Evolutionary conservation across 2,888 invertebrate species (phyloP), one percentile per base, ranked within the genome.

Genomic region (Troglohyphantes excavatus): DNA sequence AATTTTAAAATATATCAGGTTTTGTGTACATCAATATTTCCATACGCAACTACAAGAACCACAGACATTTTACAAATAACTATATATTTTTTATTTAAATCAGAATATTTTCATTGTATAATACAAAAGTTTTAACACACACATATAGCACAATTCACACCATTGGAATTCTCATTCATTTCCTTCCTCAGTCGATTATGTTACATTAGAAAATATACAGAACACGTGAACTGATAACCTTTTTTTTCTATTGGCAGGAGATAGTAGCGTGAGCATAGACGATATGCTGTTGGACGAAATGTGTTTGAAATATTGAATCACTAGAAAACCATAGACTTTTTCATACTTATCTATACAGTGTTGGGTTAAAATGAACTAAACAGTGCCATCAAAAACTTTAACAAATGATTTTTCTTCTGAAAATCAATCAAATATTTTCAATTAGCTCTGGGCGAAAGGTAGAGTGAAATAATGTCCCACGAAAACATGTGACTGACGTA

Each of bases 81-180:
- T 53, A 53, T 53, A 53, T 7, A 26, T 26, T 68, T 65, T 65
- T 68, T 68, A 29, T 29, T 68, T 68, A 19, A 68, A 68, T 29
- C 68, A 68, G 68, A 68, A 68, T 68, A 68, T 27, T 68, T 68
- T 68, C 27, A 33, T 68, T 68, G 33, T 65, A 65, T 68, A 29
- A 68, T 68, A 68, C 68, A 68, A 68, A 68, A 19, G 33, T 68
- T 68, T 68, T 68, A 68, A 33, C n/a, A 68, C 33, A 68, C 68
- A 68, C 65, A 61, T 6, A 11, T 53, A 53, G 53, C 53, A 53
- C 53, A 53, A 53, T 53, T 53, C 5, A 53, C 53, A 13, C n/a
- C 53, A 53, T n/a, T 53, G 53, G 53, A 53, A 53, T 53, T 53
- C 53, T 53, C n/a, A 53, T 53, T 0, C 53, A 53, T 17, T 17